Percentiles rank a stretch among this genome's conserved stretches.
Conservation (phyloP, 2,797 vertebrate genomes). For the Lepidocolaptes lacrymiger region DNA sequence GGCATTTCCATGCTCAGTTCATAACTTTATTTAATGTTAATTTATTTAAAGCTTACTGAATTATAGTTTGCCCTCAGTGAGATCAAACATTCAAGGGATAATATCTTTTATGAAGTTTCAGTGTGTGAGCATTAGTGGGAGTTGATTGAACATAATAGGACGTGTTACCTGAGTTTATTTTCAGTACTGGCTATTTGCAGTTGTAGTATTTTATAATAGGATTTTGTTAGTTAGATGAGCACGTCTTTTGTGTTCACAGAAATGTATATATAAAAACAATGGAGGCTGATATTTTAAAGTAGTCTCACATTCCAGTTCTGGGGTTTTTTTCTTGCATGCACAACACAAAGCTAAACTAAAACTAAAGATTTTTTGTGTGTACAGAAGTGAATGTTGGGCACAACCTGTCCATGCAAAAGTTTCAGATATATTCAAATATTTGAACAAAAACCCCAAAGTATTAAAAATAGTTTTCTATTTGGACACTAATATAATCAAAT, state of each 20-base stretch:
- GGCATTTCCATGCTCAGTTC: not conserved
- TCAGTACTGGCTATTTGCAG: not conserved
- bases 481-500: not conserved
- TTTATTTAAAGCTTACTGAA: slow-evolving; percentile 3
- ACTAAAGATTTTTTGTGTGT: not conserved
- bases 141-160: not conserved
- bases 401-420: not conserved
- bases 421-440: not conserved
- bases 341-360: not conserved
- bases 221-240: not conserved
- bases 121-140: not conserved
- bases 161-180: not conserved
- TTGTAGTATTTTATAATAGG: not conserved
- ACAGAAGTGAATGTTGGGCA: not conserved
- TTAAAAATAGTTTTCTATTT: not conserved
- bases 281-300: not conserved
- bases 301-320: not conserved
- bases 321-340: not conserved
- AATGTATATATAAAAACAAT: not conserved
- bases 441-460: not conserved
- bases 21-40: not conserved
- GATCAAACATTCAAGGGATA: not conserved
- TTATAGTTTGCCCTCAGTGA: not conserved
- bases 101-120: not conserved
- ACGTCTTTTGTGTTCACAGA: not conserved